Evolutionary conservation across 1,140 invertebrate species (phyloP), one percentile per base, ranked within the genome.

Genomic region (Asobara japonica): DNA sequence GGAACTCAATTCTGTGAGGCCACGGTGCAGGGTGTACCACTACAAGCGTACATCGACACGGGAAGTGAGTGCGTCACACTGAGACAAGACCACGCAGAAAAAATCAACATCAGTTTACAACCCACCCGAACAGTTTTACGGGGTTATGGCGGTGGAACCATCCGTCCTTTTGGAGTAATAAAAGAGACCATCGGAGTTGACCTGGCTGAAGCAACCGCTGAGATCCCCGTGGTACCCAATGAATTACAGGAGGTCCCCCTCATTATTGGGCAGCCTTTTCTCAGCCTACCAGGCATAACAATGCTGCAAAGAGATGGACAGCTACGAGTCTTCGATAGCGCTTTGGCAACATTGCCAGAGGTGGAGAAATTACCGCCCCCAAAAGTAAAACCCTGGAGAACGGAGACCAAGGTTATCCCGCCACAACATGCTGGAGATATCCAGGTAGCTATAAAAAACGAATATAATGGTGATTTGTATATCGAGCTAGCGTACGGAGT

Each of bases 191-290:
- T 76, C 16, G 48, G 71, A 27, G 33, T 76, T 22, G 76, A 77
- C 27, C 36, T 73, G 56, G 74, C 60, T 0, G 62, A 75, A 18
- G 70, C 61, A 25, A 18, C 2, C 10, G 74, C 74, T 27, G 67
- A 71, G 18, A 64, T 73, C 2, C 48, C 45, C 27, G 69, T 78
- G 38, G 75, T 76, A 16, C 74, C 73, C n/a, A 41, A 76, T 61
- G 45, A 74, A 22, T 3, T 71, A 11, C 74, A 78, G 61, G 33
- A 36, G 8, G 56, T 78, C n/a, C 69, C 69, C 13, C 29, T 78
- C 25, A 72, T 78, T 30, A 73, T 78, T 41, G 77, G 75, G 20
- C 72, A 76, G 38, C 62, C 77, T 10, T 72, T 78, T 48, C 13
- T 75, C 16, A 64, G 64, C n/a, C 33, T 73, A 20, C 66, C 72